Evolutionary conservation across 2,113 vertebrate genomes (phyloP), one percentile per base, ranked within the genome.

Genomic region (Jacana jacana): DNA sequence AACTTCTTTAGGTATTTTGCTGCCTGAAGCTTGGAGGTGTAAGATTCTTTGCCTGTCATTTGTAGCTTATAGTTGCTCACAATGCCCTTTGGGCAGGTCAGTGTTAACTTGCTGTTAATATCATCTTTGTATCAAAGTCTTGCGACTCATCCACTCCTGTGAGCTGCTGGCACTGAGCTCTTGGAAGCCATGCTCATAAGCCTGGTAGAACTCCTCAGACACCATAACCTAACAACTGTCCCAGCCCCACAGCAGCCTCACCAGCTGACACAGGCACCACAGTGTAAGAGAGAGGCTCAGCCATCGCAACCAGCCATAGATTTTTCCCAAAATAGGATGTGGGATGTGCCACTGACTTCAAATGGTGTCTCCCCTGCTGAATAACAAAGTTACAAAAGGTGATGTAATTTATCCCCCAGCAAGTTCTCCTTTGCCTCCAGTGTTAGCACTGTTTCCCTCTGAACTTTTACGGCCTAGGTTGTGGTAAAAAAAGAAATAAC

Each of bases 181-280:
- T 22, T 8, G 51, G 58, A 51, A 39, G 17, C 5, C 5, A 0
- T 12, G 61, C 35, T 6, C 9, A 16, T 6, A 11, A 40, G n/a
- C 22, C 10, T 2, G 4, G 2, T 3, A 9, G 31, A 46, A 3
- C 30, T 39, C 3, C 65, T 44, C 48, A 16, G 48, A 46, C 10
- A 57, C 40, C 24, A 49, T 35, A 83, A 44, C 17, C 1, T 6
- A 4, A 24, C 27, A 25, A 64, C 72, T 35, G 14, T 16, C 20
- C 2, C 73, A 49, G 48, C 31, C 24, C 15, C 4, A 20, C 17
- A 31, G 25, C 2, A 2, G 25, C 11, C 35, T 58, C 64, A 8
- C 40, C 33, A 0, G 13, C 17, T 18, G 24, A 9, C 30, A 3
- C 7, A 16, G 18, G 18, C 13, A 7, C 39, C 48, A 6, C 22